Percentiles rank a stretch among this genome's conserved stretches.
Evolutionary conservation across 2,797 vertebrate genomes (phyloP).

Genomic region (Valencia hispanica): DNA sequence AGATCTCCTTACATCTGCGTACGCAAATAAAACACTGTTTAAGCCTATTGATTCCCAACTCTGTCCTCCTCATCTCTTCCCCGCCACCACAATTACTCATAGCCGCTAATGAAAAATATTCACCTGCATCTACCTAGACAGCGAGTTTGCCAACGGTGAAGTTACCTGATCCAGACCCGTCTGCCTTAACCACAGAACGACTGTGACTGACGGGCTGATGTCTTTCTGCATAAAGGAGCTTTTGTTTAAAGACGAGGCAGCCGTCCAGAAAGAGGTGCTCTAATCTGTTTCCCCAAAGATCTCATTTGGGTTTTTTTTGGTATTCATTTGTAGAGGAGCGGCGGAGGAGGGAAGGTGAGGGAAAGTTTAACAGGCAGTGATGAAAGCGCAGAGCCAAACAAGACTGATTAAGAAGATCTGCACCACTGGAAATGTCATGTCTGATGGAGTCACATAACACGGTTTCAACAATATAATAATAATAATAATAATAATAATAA

Average conservation of each 20-base stretch:
- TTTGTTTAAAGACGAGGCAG: slow-evolving; percentile 65
- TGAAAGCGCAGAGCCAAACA: slow-evolving; percentile 51
- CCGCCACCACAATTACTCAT: slow-evolving; percentile 49
- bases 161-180: slow-evolving; percentile 61
- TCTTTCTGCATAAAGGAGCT: slow-evolving; percentile 56
- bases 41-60: slow-evolving; percentile 59
- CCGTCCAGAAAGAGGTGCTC: slow-evolving; percentile 50
- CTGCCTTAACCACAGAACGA: slow-evolving; percentile 61
- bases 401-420: slow-evolving; percentile 60
- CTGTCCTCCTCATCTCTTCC: slow-evolving; percentile 20
- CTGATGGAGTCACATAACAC: slow-evolving; percentile 35
- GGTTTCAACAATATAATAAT: not conserved
- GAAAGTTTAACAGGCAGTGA: slow-evolving; percentile 67
- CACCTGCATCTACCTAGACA: slow-evolving; percentile 51
- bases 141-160: slow-evolving; percentile 68
- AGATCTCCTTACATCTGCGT: slow-evolving; percentile 65
- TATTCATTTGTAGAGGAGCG: slow-evolving; percentile 18
- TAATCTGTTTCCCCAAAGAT: slow-evolving; percentile 46
- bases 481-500: not conserved
- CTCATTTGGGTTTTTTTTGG: slow-evolving; percentile 34
- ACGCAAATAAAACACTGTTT: slow-evolving; percentile 25
- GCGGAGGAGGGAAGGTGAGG: slow-evolving; percentile 57
- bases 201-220: slow-evolving; percentile 38
- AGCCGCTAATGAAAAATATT: slow-evolving; percentile 65
- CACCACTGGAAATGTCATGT: slow-evolving; percentile 34